Conservation (phyloP, 2,113 vertebrate genomes). For the Centropus bengalensis region DNA sequence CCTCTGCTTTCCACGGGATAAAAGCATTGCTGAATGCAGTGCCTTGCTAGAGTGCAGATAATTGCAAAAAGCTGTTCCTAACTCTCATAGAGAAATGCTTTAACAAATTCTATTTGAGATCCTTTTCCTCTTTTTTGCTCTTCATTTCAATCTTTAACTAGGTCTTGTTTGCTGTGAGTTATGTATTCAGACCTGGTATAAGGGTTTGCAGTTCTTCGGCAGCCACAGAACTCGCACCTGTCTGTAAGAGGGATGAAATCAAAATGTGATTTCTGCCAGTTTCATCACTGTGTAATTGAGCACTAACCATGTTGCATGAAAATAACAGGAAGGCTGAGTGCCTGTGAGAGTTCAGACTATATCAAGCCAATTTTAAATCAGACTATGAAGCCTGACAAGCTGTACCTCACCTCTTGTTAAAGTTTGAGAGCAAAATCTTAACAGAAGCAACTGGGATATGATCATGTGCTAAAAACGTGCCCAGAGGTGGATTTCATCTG, state of each 20-base stretch:
- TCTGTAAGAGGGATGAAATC: background rate
- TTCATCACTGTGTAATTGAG: background rate
- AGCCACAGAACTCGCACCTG: background rate
- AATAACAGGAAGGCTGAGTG: background rate
- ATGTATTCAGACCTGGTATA: background rate
- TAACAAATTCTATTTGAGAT: background rate
- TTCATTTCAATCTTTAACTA: background rate
- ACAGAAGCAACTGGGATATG: background rate
- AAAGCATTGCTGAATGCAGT: background rate
- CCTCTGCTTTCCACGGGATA: background rate
- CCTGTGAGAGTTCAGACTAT: background rate
- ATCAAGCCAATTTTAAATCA: background rate
- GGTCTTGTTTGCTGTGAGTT: background rate
- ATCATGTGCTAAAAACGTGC: rapidly evolving
- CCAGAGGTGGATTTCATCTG: background rate
- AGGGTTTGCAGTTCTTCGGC: background rate
- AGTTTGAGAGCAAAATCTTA: background rate
- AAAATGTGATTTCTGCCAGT: background rate
- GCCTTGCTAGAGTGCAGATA: background rate
- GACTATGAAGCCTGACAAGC: background rate
- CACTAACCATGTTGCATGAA: background rate
- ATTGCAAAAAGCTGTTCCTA: background rate
- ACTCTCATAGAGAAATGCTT: background rate
- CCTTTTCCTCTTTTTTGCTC: background rate
- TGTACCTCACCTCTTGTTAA: background rate